Base-by-base conservation (phyloP, 2,797 vertebrate species). In the Lophius americanus region DNA sequence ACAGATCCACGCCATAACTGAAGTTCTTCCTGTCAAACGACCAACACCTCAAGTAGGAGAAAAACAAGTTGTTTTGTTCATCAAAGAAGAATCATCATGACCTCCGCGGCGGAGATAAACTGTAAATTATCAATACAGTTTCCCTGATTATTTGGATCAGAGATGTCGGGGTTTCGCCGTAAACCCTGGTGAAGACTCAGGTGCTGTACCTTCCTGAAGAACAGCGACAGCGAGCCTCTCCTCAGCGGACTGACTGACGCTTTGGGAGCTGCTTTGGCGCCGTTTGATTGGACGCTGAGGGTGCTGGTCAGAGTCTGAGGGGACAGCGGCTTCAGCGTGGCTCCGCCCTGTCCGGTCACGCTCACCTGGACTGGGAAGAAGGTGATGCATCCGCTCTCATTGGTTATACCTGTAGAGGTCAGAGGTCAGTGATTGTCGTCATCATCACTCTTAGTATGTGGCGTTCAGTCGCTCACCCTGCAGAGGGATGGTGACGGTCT, bases 301-400 rank as follows among this genome's bases (percentile, higher is more conserved):
- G 90, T 83, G 3, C 93, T 75, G 0, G 89, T 92, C 50, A 89
- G 82, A 0, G 94, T 51, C 75, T 88, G 88, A 0, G 89, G 51
- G 0, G 86, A 60, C 58, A 91, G 54, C 0, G 81, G 60, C 75
- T 89, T 88, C 54, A 91, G 78, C 6, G 85, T 68, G 43, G 89
- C 70, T 4, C 84, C 86, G 2, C 85, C 81, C 85, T 95, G 95
- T 0, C 94, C 84, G 0, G 92, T 92, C 6, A 98, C 86, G 0
- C 93, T 95, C 7, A 97, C 93, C 23, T 96, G 95, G 9, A 97
- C 92, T 0, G 96, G 95, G 81, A 97, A 94, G 88, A 98, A 96
- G 0, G 95, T 97, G 75, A 98, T 96, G 46, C 96, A 95, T 78
- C 96, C 96, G 0, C 93, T 96, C 85, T 96, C 95, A 60, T 96